These are phyloP conservation scores for Cydia amplana DNA, from an alignment of 1,140 invertebrate species.

Conservation along the genomic window DNA sequence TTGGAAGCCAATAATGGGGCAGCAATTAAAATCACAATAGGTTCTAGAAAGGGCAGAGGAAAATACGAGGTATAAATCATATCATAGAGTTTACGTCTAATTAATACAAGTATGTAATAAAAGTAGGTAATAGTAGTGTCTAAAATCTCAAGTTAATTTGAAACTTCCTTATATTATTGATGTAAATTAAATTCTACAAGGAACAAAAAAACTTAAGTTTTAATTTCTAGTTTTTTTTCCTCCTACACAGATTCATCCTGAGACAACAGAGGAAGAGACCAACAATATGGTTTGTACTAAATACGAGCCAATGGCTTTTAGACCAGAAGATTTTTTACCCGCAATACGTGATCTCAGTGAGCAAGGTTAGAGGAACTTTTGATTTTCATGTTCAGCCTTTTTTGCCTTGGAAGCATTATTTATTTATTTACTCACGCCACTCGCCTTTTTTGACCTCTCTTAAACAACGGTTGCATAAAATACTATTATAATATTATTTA, in stretches of 20 bases:
- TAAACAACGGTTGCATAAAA: no score
- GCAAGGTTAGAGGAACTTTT: not conserved
- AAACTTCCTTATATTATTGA: no score
- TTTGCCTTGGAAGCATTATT: not conserved
- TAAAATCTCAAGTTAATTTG: no score
- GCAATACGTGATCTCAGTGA: not conserved
- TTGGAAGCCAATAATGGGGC: constrained; percentile 9
- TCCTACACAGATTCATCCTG: not conserved
- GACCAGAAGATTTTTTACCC: not conserved
- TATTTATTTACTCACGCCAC: not conserved
- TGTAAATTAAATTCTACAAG: no score
- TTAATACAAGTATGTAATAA: no score
- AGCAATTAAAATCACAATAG: not conserved
- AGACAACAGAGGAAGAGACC: constrained; percentile 15
- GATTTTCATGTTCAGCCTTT: not conserved
- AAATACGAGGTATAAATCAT: constrained; percentile 10
- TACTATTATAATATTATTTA: not conserved
- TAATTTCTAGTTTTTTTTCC: not conserved
- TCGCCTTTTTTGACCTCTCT: no score
- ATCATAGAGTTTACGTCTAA: not conserved
- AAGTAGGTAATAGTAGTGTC: no score
- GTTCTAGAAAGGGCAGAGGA: not conserved
- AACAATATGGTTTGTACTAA: not conserved
- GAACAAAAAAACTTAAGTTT: no score
- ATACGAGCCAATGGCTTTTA: not conserved